Percentiles rank a stretch among this genome's conserved stretches.
These are phyloP conservation scores for Ceramica pisi DNA, from an alignment of 2,888 invertebrate species.

Conservation along the genomic window DNA sequence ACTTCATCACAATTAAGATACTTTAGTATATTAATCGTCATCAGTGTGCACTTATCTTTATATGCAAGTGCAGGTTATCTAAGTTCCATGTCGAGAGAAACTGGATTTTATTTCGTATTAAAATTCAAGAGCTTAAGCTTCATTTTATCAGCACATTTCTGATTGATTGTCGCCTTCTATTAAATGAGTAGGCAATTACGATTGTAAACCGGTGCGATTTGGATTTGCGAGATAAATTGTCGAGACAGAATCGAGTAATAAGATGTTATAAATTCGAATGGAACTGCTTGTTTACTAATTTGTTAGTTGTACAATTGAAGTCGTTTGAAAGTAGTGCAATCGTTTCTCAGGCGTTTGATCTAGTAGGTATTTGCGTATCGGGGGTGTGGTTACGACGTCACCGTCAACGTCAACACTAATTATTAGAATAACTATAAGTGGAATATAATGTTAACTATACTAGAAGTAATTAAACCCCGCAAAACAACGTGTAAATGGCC, in stretches of 20 bases:
- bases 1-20: conserved; percentile 37
- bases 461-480: conserved; percentile 48
- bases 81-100: conserved; percentile 24
- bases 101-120: conserved; percentile 37
- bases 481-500: conserved; percentile 54
- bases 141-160: conserved; percentile 36
- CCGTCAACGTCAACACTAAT: conserved; percentile 21
- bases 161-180: conserved; percentile 36
- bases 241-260: conserved; percentile 25
- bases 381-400: conserved; percentile 61
- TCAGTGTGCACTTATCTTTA: conserved; percentile 37
- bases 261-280: conserved; percentile 32
- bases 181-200: conserved; percentile 24
- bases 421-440: conserved; percentile 15
- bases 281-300: conserved; percentile 11
- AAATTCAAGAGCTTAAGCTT: conserved; percentile 28
- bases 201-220: conserved; percentile 36
- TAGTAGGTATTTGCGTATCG: conserved; percentile 31
- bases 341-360: conserved; percentile 16
- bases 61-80: conserved; percentile 25
- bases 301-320: conserved; percentile 23
- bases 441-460: conserved; percentile 21
- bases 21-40: conserved; percentile 18
- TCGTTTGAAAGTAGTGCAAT: conserved; percentile 29
- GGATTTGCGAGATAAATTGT: conserved; percentile 33